Base-by-base conservation (phyloP, 1,140 invertebrate genomes). In the Brachionus angularis region DNA sequence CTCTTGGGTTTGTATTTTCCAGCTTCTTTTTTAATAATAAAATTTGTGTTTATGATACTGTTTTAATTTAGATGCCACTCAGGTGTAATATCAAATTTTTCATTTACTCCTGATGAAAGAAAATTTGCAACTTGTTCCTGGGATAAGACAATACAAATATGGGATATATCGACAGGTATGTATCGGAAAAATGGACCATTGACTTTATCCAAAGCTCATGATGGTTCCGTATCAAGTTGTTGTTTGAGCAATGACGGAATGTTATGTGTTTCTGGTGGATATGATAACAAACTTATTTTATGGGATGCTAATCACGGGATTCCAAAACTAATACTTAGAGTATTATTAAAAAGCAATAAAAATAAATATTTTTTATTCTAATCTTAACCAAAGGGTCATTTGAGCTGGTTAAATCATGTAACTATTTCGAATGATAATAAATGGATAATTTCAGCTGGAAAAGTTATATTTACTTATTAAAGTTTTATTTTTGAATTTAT, bases 151-250 rank as follows among this genome's bases (percentile, higher is more conserved):
- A 70, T 82, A 5, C 73, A 74, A 21, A 72, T 81, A 1, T 82
- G 78, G 77, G 80, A 82, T 72, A 76, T 81, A 23, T 74, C 79
- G 1, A 81, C 79, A n/a, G 80, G 80, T 50, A 77, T 74, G 52
- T 82, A 80, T 73, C 76, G 80, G 78, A 76, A 34, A 31, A 74
- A 77, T 55, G 80, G 80, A 1, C 76, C 79, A 34, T 61, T 52
- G 5, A 71, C 36, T 7, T 62, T 81, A 16, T 72, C 72, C 27
- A 78, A 77, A 39, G 74, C 72, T 5, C 80, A 82, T 75, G 79
- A 82, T 61, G 80, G 80, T 0, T 80, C 67, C 25, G 39, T 74
- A 44, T 69, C 61, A 46, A 14, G 18, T 47, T 64, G 62, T 69
- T 18, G 2, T 36, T 33, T 53, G 31, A 62, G 25, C 18, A 36